A percentile compares a stretch with the other conserved stretches of the same genome.
phyloP scores from a whole-genome alignment of 2,797 vertebrate genomes.

The Cottoperca gobio region DNA sequence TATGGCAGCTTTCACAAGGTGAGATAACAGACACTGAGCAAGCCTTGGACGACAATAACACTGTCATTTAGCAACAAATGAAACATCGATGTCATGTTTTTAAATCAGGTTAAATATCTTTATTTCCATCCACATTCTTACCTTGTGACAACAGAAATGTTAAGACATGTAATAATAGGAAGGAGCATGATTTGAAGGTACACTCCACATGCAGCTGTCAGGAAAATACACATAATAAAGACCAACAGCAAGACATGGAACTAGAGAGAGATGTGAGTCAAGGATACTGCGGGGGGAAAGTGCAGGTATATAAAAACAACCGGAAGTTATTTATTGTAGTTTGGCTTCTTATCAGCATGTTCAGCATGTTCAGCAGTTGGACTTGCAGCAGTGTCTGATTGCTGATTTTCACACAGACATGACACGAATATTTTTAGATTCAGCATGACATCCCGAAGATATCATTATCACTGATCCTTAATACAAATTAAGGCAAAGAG shows the following conservation, averaged over 20 bases:
- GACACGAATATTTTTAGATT: not conserved
- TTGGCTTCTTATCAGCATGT: too few species aligned
- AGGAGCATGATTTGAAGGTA: not conserved
- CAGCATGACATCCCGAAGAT: not conserved
- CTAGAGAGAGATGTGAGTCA: not conserved
- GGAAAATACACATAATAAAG: not conserved
- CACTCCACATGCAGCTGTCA: not conserved
- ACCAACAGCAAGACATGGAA: not conserved
- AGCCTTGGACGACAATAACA: not conserved
- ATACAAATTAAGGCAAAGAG: not conserved
- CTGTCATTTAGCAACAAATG: not conserved
- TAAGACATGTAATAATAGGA: not conserved
- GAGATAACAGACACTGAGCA: not conserved
- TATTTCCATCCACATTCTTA: not conserved
- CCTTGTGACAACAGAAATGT: not conserved
- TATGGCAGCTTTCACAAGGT: constrained; percentile 99
- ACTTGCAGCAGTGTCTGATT: too few species aligned
- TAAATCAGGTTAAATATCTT: not conserved
- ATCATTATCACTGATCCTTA: not conserved
- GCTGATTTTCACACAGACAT: not conserved
- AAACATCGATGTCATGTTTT: not conserved
- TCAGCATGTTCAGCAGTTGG: too few species aligned
- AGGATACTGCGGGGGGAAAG: too few species aligned
- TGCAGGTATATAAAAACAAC: too few species aligned
- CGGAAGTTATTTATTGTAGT: not conserved